These are phyloP conservation scores for Pontoporia blainvillei DNA, from an alignment of 2,113 vertebrate genomes.

Conservation along the genomic window DNA sequence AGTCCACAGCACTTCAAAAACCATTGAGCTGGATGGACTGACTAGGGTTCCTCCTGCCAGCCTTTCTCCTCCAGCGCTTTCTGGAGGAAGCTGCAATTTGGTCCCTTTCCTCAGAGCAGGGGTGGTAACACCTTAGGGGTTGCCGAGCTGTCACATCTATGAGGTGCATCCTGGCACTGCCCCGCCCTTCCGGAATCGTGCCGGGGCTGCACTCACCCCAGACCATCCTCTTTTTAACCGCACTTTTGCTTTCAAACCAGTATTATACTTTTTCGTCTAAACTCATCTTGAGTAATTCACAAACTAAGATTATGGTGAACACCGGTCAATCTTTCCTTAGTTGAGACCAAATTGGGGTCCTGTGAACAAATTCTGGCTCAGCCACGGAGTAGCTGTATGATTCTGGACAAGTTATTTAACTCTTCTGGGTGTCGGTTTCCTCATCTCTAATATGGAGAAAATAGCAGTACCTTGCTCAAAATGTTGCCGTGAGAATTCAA, in stretches of 20 bases:
- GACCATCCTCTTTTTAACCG: neutral
- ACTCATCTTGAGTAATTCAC: neutral
- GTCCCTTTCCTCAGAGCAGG: neutral
- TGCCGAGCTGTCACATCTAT: neutral
- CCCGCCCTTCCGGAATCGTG: neutral
- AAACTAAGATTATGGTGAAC: neutral
- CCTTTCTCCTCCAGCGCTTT: neutral
- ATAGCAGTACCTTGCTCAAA: neutral
- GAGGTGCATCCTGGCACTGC: neutral
- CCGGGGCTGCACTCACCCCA: neutral
- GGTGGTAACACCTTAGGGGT: fast-evolving
- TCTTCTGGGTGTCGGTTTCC: neutral
- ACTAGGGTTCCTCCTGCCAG: neutral
- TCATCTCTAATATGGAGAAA: neutral
- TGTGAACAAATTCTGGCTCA: neutral
- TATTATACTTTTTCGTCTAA: neutral
- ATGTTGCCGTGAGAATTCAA: neutral
- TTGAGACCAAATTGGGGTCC: neutral
- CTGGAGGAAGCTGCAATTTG: neutral
- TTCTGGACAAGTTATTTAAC: neutral
- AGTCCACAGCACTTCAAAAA: slow-evolving; percentile 64
- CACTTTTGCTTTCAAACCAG: neutral
- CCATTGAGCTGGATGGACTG: neutral
- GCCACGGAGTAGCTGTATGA: neutral
- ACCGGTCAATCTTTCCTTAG: neutral